Base-by-base conservation (phyloP, 2,797 vertebrate genomes). In the Labroides dimidiatus region DNA sequence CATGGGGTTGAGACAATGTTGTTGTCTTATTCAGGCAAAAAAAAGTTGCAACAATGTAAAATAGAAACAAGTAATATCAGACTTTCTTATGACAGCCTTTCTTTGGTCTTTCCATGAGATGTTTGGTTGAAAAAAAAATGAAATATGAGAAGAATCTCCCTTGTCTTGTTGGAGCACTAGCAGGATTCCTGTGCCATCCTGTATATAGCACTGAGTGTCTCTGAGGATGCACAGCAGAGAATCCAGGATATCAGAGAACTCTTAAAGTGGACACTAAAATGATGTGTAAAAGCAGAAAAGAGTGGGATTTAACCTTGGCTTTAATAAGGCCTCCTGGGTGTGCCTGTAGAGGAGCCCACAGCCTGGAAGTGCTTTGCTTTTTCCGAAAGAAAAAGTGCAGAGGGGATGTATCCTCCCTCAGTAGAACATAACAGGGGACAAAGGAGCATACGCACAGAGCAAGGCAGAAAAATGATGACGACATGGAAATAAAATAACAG, bases 321-420 rank as follows among this genome's bases (percentile, higher is more conserved):
- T 86, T 91, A 93, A 92, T 91, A 89, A 90, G 89, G 82, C 74
- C 92, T 89, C 90, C 44, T 77, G 87, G 89, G 90, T 80, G 72
- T 65, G 75, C 43, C 54, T 62, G 64, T 43, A 49, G 72, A 77
- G 61, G 64, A 72, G 71, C 65, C 71, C 57, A 41, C 39, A 60
- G 58, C 50, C 62, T 44, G 27, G 41, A 44, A 69, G 64, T 55
- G 48, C 73, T 81, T 70, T 80, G 63, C 58, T 67, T 77, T 78
- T 72, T 72, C 42, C 54, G 69, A 41, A 69, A 73, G 48, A 63
- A 71, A 72, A 64, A 54, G 37, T 56, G 59, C 30, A 67, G 39
- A 54, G 33, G 6, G 23, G 48, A 52, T 24, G 15, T 54, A 36
- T 47, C 24, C 51, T 33, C 64, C 56, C 36, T 51, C 51, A 21